A percentile compares a stretch with the other conserved stretches of the same genome.
Evolutionary conservation across 2,888 invertebrate genomes (phyloP).

Genomic region (Ceratothoa steindachneri): DNA sequence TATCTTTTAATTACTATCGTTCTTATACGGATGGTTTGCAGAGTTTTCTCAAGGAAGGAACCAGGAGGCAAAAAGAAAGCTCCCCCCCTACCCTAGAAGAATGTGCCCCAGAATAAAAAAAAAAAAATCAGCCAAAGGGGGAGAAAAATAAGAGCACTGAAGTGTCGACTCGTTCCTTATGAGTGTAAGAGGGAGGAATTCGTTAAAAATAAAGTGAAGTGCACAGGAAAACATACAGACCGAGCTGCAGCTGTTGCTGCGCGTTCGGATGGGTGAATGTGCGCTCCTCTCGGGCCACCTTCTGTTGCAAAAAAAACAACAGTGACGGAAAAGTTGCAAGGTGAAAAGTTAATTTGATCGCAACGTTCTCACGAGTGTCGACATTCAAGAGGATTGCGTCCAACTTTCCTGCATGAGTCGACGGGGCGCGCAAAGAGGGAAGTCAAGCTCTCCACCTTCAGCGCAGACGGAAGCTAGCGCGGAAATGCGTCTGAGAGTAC

Average conservation of each 20-base stretch:
- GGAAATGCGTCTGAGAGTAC: too few relatives aligned
- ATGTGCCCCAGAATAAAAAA: background rate
- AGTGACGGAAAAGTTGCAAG: background rate
- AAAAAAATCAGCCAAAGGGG: background rate
- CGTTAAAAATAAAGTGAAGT: background rate
- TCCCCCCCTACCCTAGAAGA: background rate
- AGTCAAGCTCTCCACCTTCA: too few relatives aligned
- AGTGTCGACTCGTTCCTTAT: too few relatives aligned
- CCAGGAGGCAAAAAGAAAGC: background rate
- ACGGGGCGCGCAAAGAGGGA: background rate
- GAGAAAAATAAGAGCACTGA: background rate
- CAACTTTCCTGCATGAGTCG: background rate
- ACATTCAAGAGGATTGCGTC: too few relatives aligned
- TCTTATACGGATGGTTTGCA: background rate
- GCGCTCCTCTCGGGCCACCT: too few relatives aligned
- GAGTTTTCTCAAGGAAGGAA: background rate
- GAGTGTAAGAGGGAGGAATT: background rate
- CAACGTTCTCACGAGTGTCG: background rate
- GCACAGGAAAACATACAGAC: too few relatives aligned
- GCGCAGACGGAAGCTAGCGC: too few relatives aligned
- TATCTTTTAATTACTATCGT: background rate
- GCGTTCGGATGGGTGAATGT: too few relatives aligned
- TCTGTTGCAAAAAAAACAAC: too few relatives aligned
- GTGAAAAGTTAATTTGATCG: background rate
- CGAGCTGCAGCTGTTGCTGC: slow-evolving; percentile 10